A percentile compares a stretch with the other conserved stretches of the same genome.
Evolutionary conservation across 1,140 invertebrate species (phyloP).

Genomic region (Tetraneura akinire): DNA sequence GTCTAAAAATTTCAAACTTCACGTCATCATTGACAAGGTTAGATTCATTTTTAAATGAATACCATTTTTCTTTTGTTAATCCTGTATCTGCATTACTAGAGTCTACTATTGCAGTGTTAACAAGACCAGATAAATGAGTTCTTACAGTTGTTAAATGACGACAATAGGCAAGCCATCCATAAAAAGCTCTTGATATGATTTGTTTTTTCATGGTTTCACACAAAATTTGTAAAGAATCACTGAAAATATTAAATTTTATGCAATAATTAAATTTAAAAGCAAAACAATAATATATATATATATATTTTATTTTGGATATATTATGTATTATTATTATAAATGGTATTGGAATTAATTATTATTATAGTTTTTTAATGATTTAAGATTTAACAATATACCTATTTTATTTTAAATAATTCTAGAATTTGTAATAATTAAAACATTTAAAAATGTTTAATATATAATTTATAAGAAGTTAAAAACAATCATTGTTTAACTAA

Average conservation of each 20-base stretch:
- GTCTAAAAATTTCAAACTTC: constrained; percentile 74
- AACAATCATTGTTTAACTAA: too few species aligned
- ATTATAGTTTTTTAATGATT: too few species aligned
- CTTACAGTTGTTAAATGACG: constrained; percentile 87
- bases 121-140: constrained; percentile 87
- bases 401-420: too few species aligned
- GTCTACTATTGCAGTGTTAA: constrained; percentile 68
- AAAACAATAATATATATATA: too few species aligned
- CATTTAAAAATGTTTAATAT: too few species aligned
- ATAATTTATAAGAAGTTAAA: too few species aligned
- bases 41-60: constrained; percentile 63
- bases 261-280: too few species aligned
- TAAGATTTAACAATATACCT: too few species aligned
- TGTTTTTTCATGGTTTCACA: constrained; percentile 92
- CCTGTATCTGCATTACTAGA: constrained; percentile 62
- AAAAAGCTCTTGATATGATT: constrained; percentile 93
- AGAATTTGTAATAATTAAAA: too few species aligned
- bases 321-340: too few species aligned
- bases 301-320: too few species aligned
- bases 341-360: too few species aligned
- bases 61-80: constrained; percentile 72
- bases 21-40: constrained; percentile 61
- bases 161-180: constrained; percentile 94
- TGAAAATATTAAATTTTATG: constrained; percentile 33
- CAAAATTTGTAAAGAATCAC: constrained; percentile 70